Evolutionary conservation across 2,888 invertebrate genomes (phyloP).

Genomic region (Ochropacha duplaris): DNA sequence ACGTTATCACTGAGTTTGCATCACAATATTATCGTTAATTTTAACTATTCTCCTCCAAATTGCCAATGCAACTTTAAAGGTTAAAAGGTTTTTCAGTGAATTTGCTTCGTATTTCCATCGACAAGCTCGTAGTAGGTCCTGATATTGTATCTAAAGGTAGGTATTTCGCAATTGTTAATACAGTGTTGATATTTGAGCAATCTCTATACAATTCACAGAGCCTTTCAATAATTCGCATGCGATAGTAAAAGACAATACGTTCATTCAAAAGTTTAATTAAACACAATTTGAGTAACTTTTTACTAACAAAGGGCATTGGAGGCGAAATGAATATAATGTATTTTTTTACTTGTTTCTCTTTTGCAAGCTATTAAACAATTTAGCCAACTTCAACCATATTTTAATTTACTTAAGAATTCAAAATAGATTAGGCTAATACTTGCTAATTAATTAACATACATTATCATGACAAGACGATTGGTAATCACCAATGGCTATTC

Average conservation of each 20-base stretch:
- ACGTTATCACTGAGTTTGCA: too few relatives aligned
- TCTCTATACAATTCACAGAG: slow-evolving; percentile 10
- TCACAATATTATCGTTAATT: too few relatives aligned
- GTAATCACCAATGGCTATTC: not conserved
- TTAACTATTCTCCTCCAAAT: too few relatives aligned
- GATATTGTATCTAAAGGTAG: not conserved
- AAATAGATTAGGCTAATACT: not conserved
- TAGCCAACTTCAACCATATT: not conserved
- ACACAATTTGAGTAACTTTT: not conserved
- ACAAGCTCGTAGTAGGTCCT: not conserved
- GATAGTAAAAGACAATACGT: not conserved
- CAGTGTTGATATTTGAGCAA: slow-evolving; percentile 24
- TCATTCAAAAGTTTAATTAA: not conserved
- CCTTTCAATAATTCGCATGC: not conserved
- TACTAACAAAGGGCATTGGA: not conserved
- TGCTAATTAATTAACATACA: not conserved
- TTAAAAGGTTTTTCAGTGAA: not conserved
- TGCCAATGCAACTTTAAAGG: too few relatives aligned
- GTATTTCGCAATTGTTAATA: slow-evolving; percentile 13
- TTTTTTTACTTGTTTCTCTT: too few relatives aligned
- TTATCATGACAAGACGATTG: not conserved
- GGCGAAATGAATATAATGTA: not conserved
- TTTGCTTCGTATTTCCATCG: not conserved
- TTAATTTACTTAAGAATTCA: not conserved
- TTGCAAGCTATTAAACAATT: too few relatives aligned